Percentiles rank a stretch among this genome's conserved stretches.
Conservation (phyloP, 2,113 vertebrate species). For the Labeo rohita region DNA sequence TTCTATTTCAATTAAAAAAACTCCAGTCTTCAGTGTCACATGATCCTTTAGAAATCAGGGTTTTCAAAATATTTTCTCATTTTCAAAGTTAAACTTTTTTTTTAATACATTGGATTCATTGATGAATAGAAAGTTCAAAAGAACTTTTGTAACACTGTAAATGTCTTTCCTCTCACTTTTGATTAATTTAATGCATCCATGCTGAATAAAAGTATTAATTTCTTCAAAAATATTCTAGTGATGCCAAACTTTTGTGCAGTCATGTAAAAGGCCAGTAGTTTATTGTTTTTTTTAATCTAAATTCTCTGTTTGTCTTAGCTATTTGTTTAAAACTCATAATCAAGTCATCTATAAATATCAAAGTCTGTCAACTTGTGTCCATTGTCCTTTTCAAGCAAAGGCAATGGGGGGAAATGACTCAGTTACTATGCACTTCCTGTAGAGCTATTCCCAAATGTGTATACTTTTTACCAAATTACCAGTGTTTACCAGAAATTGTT, state of each 20-base stretch:
- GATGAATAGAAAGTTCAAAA: too few relatives aligned
- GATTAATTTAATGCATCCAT: not conserved
- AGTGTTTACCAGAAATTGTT: not conserved
- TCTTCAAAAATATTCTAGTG: not conserved
- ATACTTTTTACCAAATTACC: slow-evolving; percentile 3
- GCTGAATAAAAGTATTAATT: not conserved
- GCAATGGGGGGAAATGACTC: slow-evolving; percentile 15
- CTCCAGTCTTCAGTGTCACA: not conserved
- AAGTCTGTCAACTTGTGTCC: not conserved
- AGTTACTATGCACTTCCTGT: not conserved
- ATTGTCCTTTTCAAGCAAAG: not conserved
- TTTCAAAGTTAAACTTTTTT: not conserved
- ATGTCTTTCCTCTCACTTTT: not conserved
- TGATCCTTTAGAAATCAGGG: not conserved
- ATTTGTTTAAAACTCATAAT: slow-evolving; percentile 1
- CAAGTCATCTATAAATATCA: not conserved
- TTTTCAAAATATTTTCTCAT: too few relatives aligned
- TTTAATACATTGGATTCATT: too few relatives aligned
- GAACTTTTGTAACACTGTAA: not conserved
- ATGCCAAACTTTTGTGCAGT: too few relatives aligned
- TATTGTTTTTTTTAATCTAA: not conserved
- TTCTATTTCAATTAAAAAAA: too few relatives aligned
- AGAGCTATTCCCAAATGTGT: not conserved
- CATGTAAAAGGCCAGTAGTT: too few relatives aligned
- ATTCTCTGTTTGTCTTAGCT: not conserved